Evolutionary conservation across 2,113 vertebrate species (phyloP), one percentile per base, ranked within the genome.

Genomic region (Delphinapterus leucas): DNA sequence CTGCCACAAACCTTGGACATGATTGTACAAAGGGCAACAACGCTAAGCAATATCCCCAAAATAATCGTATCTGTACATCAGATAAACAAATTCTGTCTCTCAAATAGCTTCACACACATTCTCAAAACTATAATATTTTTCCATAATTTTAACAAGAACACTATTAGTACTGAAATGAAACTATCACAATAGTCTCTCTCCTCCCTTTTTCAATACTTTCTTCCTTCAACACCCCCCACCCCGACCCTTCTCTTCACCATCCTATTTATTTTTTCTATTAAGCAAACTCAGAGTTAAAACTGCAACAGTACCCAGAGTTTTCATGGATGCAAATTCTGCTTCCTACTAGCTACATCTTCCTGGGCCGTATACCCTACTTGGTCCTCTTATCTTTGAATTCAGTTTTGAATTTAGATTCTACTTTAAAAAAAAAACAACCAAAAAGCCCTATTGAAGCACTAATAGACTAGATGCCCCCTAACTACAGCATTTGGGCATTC

Each of bases 141-240:
- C n/a, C 84, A 8, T 49, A 38, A 47, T 96, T 96, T 95, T 80
- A 90, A 77, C 60, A 63, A 0, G 0, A 85, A 93, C 84, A 90
- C 10, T 47, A 88, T 83, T 94, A 73, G 47, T 84, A 87, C 94
- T 96, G 49, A 91, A 96, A 93, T 67, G 63, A 89, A 95, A 58
- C 41, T 77, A 82, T 0, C 0, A 44, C 18, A 71, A 13, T 11
- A 85, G 81, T 44, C 55, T 95, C 31, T 41, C 55, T 55, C 83
- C 44, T 70, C 80, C 44, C 77, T 1, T 79, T 94, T 89, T 89
- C 55, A 47, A 13, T 17, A 61, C 14, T 3, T 96, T 90, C 87
- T 79, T 2, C 6, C 84, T 84, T 90, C 58, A 41, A 21, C 8
- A 21, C 8, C 44, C 44, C 21, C 31, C 5, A 38, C 55, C 80